phyloP scores from a whole-genome alignment of 2,797 vertebrate species.

The Danio kyathit region DNA sequence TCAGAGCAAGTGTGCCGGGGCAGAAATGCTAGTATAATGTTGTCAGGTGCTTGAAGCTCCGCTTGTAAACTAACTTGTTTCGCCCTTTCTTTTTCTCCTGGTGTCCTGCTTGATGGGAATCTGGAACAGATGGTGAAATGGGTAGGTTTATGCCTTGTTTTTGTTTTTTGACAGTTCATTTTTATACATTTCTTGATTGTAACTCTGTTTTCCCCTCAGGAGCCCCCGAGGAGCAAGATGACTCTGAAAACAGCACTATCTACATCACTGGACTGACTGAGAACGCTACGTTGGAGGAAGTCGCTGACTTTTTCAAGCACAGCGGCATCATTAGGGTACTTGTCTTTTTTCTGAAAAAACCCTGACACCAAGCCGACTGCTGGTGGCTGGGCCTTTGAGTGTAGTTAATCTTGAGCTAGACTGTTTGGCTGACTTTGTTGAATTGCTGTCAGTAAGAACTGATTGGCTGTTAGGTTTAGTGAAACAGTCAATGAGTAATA shows the following conservation, averaged over 20 bases:
- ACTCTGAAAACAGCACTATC: conserved; percentile 95
- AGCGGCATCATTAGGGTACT: conserved; percentile 91
- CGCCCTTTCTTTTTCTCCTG: conserved; percentile 64
- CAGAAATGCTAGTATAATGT: conserved; percentile 39
- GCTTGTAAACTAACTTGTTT: conserved; percentile 52
- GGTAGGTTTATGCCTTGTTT: conserved; percentile 70
- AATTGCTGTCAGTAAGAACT: too few species aligned
- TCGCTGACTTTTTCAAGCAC: conserved; percentile 96
- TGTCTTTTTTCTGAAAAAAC: not conserved
- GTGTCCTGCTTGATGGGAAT: conserved; percentile 57
- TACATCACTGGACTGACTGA: conserved; percentile 96
- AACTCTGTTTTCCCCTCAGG: conserved; percentile 60
- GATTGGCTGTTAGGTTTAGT: too few species aligned
- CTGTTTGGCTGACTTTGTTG: too few species aligned
- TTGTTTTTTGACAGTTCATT: not conserved
- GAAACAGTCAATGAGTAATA: too few species aligned
- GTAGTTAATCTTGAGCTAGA: too few species aligned
- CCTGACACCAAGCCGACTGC: not conserved
- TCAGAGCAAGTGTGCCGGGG: conserved; percentile 58
- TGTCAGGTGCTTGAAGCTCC: conserved; percentile 40
- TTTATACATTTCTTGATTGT: not conserved
- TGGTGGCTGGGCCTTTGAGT: too few species aligned
- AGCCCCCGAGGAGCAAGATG: conserved; percentile 88
- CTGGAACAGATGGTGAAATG: conserved; percentile 85
- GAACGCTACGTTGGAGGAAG: conserved; percentile 90